Percentiles rank a stretch among this genome's conserved stretches.
phyloP scores from a whole-genome alignment of 2,888 invertebrate genomes.

The Oasisia sp. region DNA sequence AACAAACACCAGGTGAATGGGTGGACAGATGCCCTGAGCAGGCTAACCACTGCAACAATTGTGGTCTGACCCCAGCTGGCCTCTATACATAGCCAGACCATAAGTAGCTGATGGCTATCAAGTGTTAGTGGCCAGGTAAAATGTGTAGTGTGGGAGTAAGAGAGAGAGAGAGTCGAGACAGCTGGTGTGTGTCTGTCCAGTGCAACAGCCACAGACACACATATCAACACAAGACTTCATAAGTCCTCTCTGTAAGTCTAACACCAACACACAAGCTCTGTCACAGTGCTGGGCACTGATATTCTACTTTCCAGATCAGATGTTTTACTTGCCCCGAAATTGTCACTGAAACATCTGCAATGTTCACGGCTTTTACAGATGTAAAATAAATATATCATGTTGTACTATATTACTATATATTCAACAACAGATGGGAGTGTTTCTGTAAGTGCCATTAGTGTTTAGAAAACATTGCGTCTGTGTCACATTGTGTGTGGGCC shows the following conservation, averaged over 20 bases:
- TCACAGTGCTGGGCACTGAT: no score
- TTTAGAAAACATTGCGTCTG: no score
- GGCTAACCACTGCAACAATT: constrained; percentile 12
- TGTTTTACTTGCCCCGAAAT: no score
- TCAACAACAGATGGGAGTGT: no score
- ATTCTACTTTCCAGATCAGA: no score
- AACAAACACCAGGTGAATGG: neutral
- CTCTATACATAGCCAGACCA: neutral
- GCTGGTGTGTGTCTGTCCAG: neutral
- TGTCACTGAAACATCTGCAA: no score
- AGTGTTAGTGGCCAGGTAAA: neutral
- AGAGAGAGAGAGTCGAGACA: neutral
- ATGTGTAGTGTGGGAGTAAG: constrained; percentile 5
- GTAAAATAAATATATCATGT: no score
- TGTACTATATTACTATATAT: no score
- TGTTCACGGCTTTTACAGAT: no score
- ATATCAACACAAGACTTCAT: neutral
- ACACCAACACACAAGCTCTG: neutral
- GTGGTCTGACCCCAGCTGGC: neutral
- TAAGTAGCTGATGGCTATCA: constrained; percentile 1
- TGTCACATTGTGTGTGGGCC: no score
- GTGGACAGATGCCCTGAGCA: neutral
- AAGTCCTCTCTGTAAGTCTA: no score
- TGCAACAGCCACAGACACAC: neutral
- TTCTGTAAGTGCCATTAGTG: no score